Evolutionary conservation across 2,797 vertebrate species (phyloP), one percentile per base, ranked within the genome.

Genomic region (Notamacropus eugenii): DNA sequence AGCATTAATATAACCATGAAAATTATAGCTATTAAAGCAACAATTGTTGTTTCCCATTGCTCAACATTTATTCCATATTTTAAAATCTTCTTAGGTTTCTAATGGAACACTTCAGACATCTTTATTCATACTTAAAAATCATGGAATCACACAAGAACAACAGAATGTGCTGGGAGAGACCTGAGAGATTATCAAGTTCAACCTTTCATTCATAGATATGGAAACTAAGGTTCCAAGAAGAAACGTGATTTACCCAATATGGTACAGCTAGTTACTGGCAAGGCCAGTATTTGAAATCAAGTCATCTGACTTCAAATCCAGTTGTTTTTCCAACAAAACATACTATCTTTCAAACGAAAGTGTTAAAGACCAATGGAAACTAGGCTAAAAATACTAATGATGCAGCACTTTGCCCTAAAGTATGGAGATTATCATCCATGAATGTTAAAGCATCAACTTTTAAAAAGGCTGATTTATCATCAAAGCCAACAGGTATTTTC

Each of bases 401-500:
- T 34, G 1, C 34, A 93, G 55, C 58, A n/a, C 16, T 46, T 93
- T 90, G 13, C 22, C 90, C 6, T 55, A 52, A 67, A 94, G 91
- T 56, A 27, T 55, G 24, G 87, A 55, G 56, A 46, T 31, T 67
- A 94, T 50, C 67, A 11, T 91, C 92, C 40, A 74, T 22, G 62
- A 93, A 90, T 57, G 56, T 93, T 94, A 93, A 94, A 92, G 87
- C 87, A 57, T 46, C 87, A 59, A 52, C 50, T 95, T 28, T 3
- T n/a, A n/a, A 54, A 92, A 55, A 82, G 22, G 91, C 8, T 57
- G 54, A 95, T 27, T 55, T 34, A 90, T 24, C 50, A 87, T 94
- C n/a, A 59, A 55, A 96, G 94, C 91, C 54, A 93, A 93, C 24
- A 52, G 19, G 3, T 91, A 94, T 91, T 55, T 91, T 74, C 62